A percentile compares a stretch with the other conserved stretches of the same genome.
These are phyloP conservation scores for Drosophila borborema DNA, from an alignment of 2,888 invertebrate species.

Conservation along the genomic window DNA sequence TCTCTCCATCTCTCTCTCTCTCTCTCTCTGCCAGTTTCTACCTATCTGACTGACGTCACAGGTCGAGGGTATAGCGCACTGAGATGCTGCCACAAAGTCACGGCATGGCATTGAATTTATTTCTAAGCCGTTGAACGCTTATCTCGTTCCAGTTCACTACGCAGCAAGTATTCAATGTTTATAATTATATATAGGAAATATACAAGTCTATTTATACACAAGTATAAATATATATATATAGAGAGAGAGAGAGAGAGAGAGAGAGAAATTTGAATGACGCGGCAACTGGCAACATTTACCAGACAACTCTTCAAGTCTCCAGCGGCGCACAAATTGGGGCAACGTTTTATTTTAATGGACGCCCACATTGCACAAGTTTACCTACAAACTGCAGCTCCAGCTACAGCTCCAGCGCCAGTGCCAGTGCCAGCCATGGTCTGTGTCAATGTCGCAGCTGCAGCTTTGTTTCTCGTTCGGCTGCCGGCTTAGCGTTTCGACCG, in stretches of 20 bases:
- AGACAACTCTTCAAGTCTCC: conserved; percentile 54
- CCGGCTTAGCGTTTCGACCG: conserved; percentile 60
- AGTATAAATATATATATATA: conserved; percentile 11
- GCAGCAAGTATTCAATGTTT: conserved; percentile 49
- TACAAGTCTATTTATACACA: conserved; percentile 6
- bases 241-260: too few relatives aligned
- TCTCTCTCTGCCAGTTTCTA: neutral
- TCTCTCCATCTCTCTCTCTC: conserved; percentile 1
- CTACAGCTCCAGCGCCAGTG: conserved; percentile 16
- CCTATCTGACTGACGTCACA: conserved; percentile 32
- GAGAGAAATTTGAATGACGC: conserved; percentile 26
- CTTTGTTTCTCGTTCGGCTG: conserved; percentile 39
- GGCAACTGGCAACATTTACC: conserved; percentile 12
- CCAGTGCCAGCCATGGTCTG: conserved; percentile 48
- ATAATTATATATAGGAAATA: conserved; percentile 54
- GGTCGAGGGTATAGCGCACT: neutral
- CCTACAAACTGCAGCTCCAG: conserved; percentile 14
- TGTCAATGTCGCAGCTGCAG: conserved; percentile 64
- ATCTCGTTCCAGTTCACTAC: conserved; percentile 69
- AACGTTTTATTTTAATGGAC: conserved; percentile 64
- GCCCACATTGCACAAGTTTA: conserved; percentile 55
- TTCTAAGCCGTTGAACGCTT: conserved; percentile 54
- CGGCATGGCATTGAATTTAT: conserved; percentile 47
- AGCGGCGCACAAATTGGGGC: conserved; percentile 65
- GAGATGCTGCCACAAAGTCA: conserved; percentile 23